A percentile compares a stretch with the other conserved stretches of the same genome.
Evolutionary conservation across 2,797 vertebrate genomes (phyloP).

Genomic region (Hydrocynus forskahlii): DNA sequence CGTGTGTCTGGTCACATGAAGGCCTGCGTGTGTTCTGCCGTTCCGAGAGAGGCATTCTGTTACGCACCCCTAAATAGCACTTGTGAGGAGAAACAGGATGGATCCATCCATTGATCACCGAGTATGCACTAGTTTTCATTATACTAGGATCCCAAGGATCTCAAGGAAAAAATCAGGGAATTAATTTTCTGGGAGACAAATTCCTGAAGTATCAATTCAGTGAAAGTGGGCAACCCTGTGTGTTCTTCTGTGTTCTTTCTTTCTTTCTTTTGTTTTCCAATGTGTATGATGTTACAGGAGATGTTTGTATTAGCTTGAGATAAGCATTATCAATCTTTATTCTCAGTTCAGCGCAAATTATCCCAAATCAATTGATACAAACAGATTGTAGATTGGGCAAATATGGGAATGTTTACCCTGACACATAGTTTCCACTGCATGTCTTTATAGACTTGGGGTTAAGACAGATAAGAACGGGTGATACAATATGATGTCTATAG

Average conservation of each 20-base stretch:
- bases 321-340: no score
- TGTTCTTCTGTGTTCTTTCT: no score
- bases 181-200: no score
- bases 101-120: conserved; percentile 22
- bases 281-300: no score
- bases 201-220: background rate
- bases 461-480: background rate
- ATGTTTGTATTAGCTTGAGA: background rate
- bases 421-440: background rate
- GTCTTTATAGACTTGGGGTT: background rate
- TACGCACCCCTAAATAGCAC: conserved; percentile 62
- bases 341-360: no score
- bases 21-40: conserved; percentile 52
- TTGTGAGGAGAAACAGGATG: conserved; percentile 1
- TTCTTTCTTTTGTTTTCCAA: no score
- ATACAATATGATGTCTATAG: background rate
- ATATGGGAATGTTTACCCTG: background rate
- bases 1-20: conserved; percentile 76
- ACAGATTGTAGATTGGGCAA: background rate
- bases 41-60: conserved; percentile 65
- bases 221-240: no score
- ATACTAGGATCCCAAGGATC: no score
- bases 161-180: no score
- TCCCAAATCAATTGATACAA: no score
- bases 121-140: background rate